A percentile compares a stretch with the other conserved stretches of the same genome.
Conservation (phyloP, 1,140 invertebrate genomes). For the Cotesia chilonis region DNA sequence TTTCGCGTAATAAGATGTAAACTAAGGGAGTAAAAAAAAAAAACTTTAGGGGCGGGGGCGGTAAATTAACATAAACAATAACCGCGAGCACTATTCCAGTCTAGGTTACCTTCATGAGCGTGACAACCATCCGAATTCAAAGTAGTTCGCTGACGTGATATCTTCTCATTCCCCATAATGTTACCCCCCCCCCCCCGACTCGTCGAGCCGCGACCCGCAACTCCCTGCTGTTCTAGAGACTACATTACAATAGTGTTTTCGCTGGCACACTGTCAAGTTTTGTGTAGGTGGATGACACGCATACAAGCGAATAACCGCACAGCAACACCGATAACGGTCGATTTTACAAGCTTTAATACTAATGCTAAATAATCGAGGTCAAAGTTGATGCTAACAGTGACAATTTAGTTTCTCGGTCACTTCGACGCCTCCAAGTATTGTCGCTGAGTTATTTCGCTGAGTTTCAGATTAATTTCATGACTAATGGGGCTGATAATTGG, state of each 20-base stretch:
- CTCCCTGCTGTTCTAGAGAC: not conserved
- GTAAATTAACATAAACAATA: constrained; percentile 8
- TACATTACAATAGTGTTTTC: no score
- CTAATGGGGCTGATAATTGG: no score
- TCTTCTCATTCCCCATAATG: constrained; percentile 15
- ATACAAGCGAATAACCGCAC: constrained; percentile 23
- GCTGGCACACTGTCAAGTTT: no score
- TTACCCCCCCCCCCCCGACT: no score
- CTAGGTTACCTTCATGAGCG: constrained; percentile 7
- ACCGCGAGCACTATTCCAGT: not conserved
- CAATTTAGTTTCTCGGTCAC: constrained; percentile 41
- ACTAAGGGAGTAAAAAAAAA: not conserved
- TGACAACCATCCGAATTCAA: constrained; percentile 14
- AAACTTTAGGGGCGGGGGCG: not conserved
- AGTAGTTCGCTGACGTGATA: constrained; percentile 14
- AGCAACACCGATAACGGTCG: constrained; percentile 48
- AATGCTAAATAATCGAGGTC: constrained; percentile 57
- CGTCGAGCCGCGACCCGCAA: no score
- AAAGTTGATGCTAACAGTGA: constrained; percentile 54
- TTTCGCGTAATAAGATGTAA: no score
- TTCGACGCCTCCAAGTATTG: constrained; percentile 24
- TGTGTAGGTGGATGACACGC: constrained; percentile 12
- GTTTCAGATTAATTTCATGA: no score
- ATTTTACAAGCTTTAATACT: constrained; percentile 43
- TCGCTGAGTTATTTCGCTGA: no score